Percentiles rank a stretch among this genome's conserved stretches.
phyloP scores from a whole-genome alignment of 2,888 invertebrate genomes.

The Trichopoda pennipes region DNA sequence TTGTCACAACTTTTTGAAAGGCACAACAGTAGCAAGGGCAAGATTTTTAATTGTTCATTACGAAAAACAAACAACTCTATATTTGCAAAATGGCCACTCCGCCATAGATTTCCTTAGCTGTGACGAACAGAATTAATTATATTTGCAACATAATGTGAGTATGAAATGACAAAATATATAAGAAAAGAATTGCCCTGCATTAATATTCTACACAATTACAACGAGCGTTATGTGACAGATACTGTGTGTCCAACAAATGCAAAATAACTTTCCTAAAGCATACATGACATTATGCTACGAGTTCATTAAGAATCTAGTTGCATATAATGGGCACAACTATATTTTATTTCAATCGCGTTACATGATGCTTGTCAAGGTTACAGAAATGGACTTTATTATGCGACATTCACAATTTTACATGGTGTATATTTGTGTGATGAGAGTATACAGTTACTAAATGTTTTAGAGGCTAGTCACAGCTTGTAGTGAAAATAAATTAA shows the following conservation, averaged over 20 bases:
- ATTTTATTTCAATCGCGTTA: conserved; percentile 48
- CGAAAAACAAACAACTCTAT: no score
- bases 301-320: conserved; percentile 65
- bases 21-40: no score
- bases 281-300: conserved; percentile 44
- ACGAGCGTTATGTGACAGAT: conserved; percentile 29
- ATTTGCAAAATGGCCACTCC: conserved; percentile 33
- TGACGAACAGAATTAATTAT: conserved; percentile 46
- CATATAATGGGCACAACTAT: conserved; percentile 46
- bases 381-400: conserved; percentile 54
- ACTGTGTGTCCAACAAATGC: conserved; percentile 43
- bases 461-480: conserved; percentile 28
- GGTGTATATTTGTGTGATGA: conserved; percentile 24
- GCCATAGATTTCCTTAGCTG: conserved; percentile 14
- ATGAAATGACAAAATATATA: not conserved
- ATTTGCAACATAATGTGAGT: conserved; percentile 36
- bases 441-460: not conserved
- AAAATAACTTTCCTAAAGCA: conserved; percentile 43
- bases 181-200: conserved; percentile 16
- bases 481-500: not conserved
- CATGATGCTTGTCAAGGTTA: conserved; percentile 63
- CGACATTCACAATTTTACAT: conserved; percentile 30
- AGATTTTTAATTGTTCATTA: no score
- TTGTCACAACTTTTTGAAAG: no score
- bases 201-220: conserved; percentile 26